These are phyloP conservation scores for Heliothis virescens DNA, from an alignment of 1,140 invertebrate genomes.

Conservation along the genomic window DNA sequence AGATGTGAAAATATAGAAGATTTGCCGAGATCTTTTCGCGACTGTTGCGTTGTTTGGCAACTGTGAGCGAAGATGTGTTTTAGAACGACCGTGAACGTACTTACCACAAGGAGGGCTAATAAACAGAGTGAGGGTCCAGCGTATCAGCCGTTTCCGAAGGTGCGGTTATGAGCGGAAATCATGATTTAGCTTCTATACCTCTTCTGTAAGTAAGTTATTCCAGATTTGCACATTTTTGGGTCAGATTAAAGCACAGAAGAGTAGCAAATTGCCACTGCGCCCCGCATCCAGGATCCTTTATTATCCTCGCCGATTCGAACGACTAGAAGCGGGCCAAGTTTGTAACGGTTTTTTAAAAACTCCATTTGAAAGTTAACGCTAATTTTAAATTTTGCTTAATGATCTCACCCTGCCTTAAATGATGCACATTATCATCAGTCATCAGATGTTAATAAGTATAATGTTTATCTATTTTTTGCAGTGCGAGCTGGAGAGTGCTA, in stretches of 20 bases:
- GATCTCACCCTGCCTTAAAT: background rate
- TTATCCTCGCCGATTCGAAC: no score
- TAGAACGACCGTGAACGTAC: slow-evolving; percentile 71
- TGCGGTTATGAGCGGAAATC: slow-evolving; percentile 69
- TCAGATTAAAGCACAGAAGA: no score
- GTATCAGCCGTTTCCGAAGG: slow-evolving; percentile 75
- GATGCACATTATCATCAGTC: no score
- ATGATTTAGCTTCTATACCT: slow-evolving; percentile 74
- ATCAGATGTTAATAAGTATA: background rate
- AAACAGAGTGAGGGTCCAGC: slow-evolving; percentile 63
- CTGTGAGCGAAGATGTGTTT: slow-evolving; percentile 73
- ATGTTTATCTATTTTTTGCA: slow-evolving; percentile 60
- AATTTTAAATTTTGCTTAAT: no score
- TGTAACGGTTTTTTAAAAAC: no score
- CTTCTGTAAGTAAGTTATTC: slow-evolving; percentile 71
- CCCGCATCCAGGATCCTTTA: no score
- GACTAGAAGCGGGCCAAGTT: no score
- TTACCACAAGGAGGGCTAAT: slow-evolving; percentile 45
- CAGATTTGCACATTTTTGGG: background rate
- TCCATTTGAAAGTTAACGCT: no score
- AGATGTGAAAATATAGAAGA: slow-evolving; percentile 55
- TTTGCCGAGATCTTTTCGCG: slow-evolving; percentile 64
- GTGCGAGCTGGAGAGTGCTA: slow-evolving; percentile 74
- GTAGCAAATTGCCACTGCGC: no score
- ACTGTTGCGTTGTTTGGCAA: slow-evolving; percentile 73